Evolutionary conservation across 1,140 invertebrate genomes (phyloP).

Genomic region (Drosophila leontia): DNA sequence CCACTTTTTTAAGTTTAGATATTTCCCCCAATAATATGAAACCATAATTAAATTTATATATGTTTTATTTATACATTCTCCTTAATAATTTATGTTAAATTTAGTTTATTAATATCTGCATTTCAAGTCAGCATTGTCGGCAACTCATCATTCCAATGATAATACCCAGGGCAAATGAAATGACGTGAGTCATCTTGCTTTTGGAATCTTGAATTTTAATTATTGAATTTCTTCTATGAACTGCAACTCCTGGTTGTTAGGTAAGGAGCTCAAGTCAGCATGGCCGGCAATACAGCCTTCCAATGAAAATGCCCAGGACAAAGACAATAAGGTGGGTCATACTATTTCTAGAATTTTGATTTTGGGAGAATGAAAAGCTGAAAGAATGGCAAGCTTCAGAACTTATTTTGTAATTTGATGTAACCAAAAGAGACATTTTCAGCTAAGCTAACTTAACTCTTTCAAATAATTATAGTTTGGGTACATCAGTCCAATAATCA

Average conservation of each 20-base stretch:
- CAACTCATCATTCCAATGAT: conserved; percentile 53
- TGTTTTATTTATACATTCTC: neutral
- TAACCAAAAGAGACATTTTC: neutral
- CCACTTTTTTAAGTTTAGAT: too few relatives aligned
- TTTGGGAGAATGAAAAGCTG: neutral
- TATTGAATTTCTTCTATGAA: neutral
- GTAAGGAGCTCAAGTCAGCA: conserved; percentile 2
- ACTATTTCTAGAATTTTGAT: neutral
- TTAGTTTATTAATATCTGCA: too few relatives aligned
- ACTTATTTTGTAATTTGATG: too few relatives aligned
- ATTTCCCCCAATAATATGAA: neutral
- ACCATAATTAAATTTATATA: neutral
- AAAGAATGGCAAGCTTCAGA: neutral
- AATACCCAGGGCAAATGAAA: conserved; percentile 54
- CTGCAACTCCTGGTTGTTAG: neutral
- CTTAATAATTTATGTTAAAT: neutral
- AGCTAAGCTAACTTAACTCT: neutral
- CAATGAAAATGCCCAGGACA: conserved; percentile 42
- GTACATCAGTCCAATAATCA: conserved; percentile 36
- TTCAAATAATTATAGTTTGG: neutral
- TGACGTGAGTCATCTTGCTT: conserved; percentile 51
- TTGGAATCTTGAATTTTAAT: neutral
- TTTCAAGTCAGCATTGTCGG: conserved; percentile 19
- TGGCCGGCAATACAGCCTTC: conserved; percentile 42
- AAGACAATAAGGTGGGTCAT: conserved; percentile 64